Base-by-base conservation (phyloP, 2,888 invertebrate genomes). In the Helicoverpa assulta region DNA sequence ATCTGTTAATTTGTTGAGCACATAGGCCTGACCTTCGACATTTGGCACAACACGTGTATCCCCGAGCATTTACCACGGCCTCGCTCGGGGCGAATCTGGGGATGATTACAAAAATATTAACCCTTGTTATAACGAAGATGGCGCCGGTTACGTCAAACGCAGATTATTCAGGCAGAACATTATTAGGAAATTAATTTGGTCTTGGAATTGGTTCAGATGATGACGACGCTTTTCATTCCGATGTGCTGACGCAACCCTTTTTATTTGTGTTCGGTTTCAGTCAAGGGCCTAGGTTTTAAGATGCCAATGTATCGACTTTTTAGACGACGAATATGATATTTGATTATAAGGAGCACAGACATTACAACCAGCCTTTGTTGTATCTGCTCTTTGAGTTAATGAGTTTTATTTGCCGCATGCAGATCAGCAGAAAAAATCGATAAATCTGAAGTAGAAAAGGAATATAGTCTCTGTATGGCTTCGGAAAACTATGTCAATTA, bases 31-130 rank as follows among this genome's bases (percentile, higher is more conserved):
- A 72, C 69, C 67, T 78, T 58, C 65, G 67, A 59, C 68, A 77
- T 78, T 81, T 47, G 53, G 18, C 58, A 55, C 19, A 72, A 66
- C 60, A 54, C 50, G 33, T 52, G 16, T 56, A 64, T 60, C 52
- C n/a, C 26, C 14, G 64, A 77, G 68, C 50, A 60, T 64, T 71
- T 52, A 71, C 33, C 51, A 33, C 40, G 73, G 59, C 72, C 72
- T 61, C 57, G 71, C 64, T 56, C 43, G 40, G 47, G 61, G 62
- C 59, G 33, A 51, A 59, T n/a, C 43, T 18, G 47, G 65, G 65
- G 62, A 52, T 60, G 71, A 71, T 76, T 67, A 68, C 57, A 60
- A 67, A 71, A 81, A 81, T 78, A 77, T 81, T 68, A 78, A 65
- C 63, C 81, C 78, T 81, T 29, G 67, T 71, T 67, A 67, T 58